phyloP scores from a whole-genome alignment of 2,888 invertebrate species.

The Periphyllus acericola region DNA sequence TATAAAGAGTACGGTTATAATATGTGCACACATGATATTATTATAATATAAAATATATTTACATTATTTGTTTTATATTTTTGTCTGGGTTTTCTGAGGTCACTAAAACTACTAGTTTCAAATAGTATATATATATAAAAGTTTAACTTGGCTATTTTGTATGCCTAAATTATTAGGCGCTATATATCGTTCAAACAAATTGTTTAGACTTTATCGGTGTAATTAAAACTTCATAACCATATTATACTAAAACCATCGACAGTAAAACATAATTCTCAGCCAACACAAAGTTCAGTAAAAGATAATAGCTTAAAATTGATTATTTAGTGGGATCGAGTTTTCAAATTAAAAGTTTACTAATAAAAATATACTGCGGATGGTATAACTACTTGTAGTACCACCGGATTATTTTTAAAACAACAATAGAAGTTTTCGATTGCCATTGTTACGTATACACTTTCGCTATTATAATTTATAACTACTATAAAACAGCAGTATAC shows the following conservation, averaged over 20 bases:
- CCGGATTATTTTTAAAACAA: neutral
- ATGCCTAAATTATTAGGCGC: neutral
- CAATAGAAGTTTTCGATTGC: neutral
- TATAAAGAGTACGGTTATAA: no score
- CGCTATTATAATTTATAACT: no score
- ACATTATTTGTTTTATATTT: no score
- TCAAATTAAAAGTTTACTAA: slow-evolving; percentile 56
- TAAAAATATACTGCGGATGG: slow-evolving; percentile 27
- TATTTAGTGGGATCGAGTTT: slow-evolving; percentile 8
- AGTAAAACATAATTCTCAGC: slow-evolving; percentile 1
- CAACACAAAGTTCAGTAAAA: neutral
- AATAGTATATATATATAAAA: neutral
- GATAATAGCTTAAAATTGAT: slow-evolving; percentile 12
- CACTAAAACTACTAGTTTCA: neutral
- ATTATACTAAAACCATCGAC: slow-evolving; percentile 9
- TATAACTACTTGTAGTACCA: neutral
- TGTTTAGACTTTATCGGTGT: neutral
- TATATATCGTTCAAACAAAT: neutral
- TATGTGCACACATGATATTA: neutral
- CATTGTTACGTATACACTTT: neutral
- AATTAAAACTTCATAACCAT: slow-evolving; percentile 5
- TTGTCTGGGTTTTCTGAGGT: no score
- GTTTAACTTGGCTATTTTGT: neutral
- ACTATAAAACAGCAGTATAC: no score
- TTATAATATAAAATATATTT: no score